Base-by-base conservation (phyloP, 2,797 vertebrate genomes). In the Lateolabrax maculatus region DNA sequence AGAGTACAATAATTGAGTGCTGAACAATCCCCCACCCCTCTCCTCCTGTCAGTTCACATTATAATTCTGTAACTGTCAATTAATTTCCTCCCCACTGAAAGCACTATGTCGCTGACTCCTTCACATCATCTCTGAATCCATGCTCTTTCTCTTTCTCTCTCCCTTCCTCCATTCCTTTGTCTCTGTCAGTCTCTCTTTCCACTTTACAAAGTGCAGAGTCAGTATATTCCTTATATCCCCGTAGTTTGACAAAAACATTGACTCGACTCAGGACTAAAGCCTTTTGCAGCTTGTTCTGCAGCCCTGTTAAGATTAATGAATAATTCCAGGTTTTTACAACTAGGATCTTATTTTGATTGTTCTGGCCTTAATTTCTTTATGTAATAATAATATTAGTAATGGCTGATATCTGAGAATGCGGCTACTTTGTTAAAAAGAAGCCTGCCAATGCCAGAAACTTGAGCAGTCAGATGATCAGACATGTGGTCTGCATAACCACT, bases 31-130 rank as follows among this genome's bases (percentile, higher is more conserved):
- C 3, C 27, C 3, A 25, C 6, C 41, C 27, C 19, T 19, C 15
- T 5, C 8, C 21, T 41, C 23, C 21, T 46, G 9, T 46, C 21
- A 13, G 13, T 68, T 70, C 44, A 39, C 62, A 46, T 46, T 60
- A 29, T 49, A 29, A 60, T 36, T 60, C 64, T 52, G 16, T 31
- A 46, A 51, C 64, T 69, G 70, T 74, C 46, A 65, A n/a, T 57
- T 73, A 25, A 34, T 29, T 57, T 51, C 37, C 7, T 60, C 29
- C 23, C 12, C 21, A 9, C 21, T 69, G 64, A 55, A 74, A 37
- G 36, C 37, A 13, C 18, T 23, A 44, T 44, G 48, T 23, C 2
- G 23, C 34, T 25, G 58, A 39, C 25, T 71, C 43, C 65, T 34
- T 62, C 48, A 61, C 25, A 29, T 62, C 44, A 44, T 19, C 31